Evolutionary conservation across 2,113 vertebrate species (phyloP).

Genomic region (Butorides virescens): DNA sequence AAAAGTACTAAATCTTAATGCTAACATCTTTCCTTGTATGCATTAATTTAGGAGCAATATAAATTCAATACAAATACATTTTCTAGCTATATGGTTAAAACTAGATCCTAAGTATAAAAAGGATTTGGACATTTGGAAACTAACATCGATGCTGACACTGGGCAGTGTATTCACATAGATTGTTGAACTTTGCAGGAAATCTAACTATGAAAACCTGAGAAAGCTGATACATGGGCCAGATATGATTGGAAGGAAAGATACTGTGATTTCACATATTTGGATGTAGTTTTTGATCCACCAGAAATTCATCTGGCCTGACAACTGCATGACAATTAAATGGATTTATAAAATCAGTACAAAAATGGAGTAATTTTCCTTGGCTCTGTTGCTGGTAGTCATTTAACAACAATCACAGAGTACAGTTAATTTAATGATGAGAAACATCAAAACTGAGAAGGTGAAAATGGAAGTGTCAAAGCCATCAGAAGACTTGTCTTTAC

Average conservation of each 20-base stretch:
- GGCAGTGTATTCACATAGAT: background rate
- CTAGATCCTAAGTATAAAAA: background rate
- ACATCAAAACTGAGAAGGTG: conserved; percentile 55
- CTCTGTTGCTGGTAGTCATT: conserved; percentile 50
- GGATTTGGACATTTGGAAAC: background rate
- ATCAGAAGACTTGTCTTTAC: conserved; percentile 8
- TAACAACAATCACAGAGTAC: conserved; percentile 60
- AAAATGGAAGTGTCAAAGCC: conserved; percentile 73
- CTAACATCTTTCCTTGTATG: conserved; percentile 44
- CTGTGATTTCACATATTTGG: background rate
- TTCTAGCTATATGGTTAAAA: background rate
- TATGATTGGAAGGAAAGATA: background rate
- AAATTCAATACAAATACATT: conserved; percentile 36
- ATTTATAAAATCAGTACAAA: conserved; percentile 56
- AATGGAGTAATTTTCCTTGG: conserved; percentile 49
- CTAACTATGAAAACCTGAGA: background rate
- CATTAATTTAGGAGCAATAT: conserved; percentile 45
- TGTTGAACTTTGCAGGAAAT: background rate
- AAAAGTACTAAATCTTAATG: conserved; percentile 65
- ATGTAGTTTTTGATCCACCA: conserved; percentile 2
- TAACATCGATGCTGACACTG: background rate
- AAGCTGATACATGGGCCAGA: background rate
- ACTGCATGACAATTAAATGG: conserved; percentile 47
- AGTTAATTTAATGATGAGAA: conserved; percentile 70
- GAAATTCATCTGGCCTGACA: conserved; percentile 51